Conservation (phyloP, 2,113 vertebrate species). For the Apteryx owenii region DNA sequence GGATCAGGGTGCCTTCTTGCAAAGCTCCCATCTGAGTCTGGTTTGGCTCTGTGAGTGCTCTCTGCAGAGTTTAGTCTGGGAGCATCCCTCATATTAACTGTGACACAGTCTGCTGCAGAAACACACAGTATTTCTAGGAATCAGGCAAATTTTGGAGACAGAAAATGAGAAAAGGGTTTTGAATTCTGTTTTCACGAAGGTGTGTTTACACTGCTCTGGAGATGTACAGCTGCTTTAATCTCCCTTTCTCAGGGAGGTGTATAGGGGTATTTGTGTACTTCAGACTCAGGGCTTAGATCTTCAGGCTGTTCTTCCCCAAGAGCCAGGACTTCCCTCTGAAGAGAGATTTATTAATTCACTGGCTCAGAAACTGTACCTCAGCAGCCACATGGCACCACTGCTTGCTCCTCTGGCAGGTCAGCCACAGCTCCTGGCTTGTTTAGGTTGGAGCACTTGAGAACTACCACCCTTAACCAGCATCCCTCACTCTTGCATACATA, state of each 20-base stretch:
- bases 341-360: background rate
- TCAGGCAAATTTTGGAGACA: background rate
- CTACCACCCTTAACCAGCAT: background rate
- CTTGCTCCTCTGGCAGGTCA: background rate
- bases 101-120: background rate
- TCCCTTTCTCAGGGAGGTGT: background rate
- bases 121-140: background rate
- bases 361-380: background rate
- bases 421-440: rapidly evolving
- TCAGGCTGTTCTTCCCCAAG: background rate
- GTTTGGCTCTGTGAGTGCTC: background rate
- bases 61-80: background rate
- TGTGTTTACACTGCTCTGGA: background rate
- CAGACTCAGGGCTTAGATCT: background rate
- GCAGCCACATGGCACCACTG: background rate
- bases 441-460: background rate
- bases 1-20: background rate
- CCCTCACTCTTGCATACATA: background rate
- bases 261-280: background rate
- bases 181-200: background rate
- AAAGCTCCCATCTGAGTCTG: background rate
- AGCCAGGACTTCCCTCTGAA: background rate
- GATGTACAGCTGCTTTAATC: background rate
- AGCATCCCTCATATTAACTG: background rate
- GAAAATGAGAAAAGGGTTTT: background rate